Percentiles rank a stretch among this genome's conserved stretches.
These are phyloP conservation scores for Penaeus monodon DNA, from an alignment of 2,888 invertebrate species.

Conservation along the genomic window DNA sequence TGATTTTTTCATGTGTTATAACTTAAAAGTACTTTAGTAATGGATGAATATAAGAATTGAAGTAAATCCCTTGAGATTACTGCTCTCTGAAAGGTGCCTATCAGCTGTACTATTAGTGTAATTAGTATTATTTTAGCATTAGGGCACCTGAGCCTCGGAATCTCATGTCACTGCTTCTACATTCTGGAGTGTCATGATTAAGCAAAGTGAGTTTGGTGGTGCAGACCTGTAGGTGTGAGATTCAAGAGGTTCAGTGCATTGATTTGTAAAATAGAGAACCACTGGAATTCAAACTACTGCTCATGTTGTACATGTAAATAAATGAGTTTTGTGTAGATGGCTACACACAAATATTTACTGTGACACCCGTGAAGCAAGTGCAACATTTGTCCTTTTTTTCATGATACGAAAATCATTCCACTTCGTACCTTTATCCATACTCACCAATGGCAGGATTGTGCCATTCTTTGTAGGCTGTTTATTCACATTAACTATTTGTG, in stretches of 20 bases:
- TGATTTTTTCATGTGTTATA: conserved; percentile 14
- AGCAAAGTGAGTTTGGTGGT: neutral
- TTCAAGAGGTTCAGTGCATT: neutral
- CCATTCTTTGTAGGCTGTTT: conserved; percentile 28
- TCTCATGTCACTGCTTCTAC: neutral
- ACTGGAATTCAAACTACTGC: neutral
- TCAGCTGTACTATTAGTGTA: neutral
- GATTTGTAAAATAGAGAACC: conserved; percentile 3
- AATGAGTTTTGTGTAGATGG: conserved; percentile 12
- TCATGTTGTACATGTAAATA: neutral
- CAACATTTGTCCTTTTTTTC: conserved; percentile 7
- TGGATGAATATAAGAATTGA: neutral
- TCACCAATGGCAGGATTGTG: conserved; percentile 16
- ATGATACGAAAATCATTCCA: conserved; percentile 35
- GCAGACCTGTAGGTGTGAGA: no score
- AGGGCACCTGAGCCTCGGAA: neutral
- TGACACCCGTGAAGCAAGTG: conserved; percentile 6
- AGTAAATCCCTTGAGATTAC: neutral
- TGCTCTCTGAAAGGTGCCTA: conserved; percentile 29
- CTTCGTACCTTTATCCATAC: conserved; percentile 36
- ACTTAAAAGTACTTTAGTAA: neutral
- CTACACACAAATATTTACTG: conserved; percentile 4
- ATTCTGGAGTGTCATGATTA: neutral
- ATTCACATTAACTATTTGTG: conserved; percentile 16
- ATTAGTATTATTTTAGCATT: conserved; percentile 1